phyloP scores from a whole-genome alignment of 2,888 invertebrate species.

The Phytoseiulus persimilis region DNA sequence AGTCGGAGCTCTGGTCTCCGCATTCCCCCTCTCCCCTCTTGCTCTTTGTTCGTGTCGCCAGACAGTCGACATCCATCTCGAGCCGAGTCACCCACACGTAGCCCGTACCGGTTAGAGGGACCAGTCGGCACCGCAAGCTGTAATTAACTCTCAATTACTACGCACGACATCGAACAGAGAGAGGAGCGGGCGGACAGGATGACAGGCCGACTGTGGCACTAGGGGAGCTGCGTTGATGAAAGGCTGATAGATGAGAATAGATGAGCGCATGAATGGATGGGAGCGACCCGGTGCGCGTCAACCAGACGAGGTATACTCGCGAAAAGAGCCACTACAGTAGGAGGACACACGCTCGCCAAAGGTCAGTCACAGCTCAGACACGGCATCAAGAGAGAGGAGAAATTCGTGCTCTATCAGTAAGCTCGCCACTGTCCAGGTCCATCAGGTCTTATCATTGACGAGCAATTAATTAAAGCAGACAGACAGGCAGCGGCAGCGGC shows the following conservation, averaged over 20 bases:
- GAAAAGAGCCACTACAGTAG: neutral
- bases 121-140: neutral
- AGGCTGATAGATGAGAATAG: neutral
- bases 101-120: neutral
- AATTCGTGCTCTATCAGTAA: neutral
- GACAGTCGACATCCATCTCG: neutral
- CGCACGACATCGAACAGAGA: neutral
- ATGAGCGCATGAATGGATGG: neutral
- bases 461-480: constrained; percentile 5
- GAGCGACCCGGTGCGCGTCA: neutral
- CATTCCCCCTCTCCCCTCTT: neutral
- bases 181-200: neutral
- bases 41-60: neutral
- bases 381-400: neutral
- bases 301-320: neutral
- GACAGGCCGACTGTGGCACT: neutral
- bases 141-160: constrained; percentile 5
- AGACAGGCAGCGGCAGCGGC: neutral
- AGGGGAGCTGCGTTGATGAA: neutral
- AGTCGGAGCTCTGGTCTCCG: no score
- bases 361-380: neutral
- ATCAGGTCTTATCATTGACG: neutral
- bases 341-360: neutral
- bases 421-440: neutral
- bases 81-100: neutral